Conservation (phyloP, 2,888 invertebrate species). For the Pardosa pseudoannulata region DNA sequence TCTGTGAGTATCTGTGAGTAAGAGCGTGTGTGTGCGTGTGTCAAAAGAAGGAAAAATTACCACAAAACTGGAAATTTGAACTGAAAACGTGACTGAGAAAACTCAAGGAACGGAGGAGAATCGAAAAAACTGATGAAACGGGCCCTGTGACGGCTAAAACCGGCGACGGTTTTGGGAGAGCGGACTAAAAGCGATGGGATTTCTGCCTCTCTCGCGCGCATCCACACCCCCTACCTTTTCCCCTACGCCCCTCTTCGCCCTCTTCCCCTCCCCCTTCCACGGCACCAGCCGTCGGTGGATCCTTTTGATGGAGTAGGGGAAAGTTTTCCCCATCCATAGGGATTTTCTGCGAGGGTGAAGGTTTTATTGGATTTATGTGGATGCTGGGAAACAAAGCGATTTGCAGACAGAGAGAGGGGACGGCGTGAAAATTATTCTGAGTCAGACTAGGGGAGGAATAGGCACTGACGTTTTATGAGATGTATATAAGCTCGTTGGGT, state of each 20-base stretch:
- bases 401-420: background rate
- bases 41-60: no score
- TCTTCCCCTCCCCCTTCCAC: background rate
- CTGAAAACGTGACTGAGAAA: conserved; percentile 4
- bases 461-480: no score
- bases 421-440: background rate
- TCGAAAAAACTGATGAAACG: conserved; percentile 8
- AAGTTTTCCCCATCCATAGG: background rate
- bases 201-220: background rate
- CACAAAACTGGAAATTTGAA: background rate
- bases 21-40: no score
- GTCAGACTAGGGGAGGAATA: background rate
- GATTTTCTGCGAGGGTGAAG: background rate
- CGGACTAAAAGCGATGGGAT: conserved; percentile 6
- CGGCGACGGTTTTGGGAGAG: conserved; percentile 51
- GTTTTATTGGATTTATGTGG: conserved; percentile 1
- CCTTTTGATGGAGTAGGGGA: background rate
- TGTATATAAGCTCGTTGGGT: background rate
- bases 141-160: conserved; percentile 30
- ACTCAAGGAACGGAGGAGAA: conserved; percentile 55
- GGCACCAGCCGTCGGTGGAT: background rate
- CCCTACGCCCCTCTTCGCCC: conserved; percentile 3
- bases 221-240: background rate
- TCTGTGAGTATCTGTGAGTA: no score
- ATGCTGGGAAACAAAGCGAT: conserved; percentile 10